phyloP scores from a whole-genome alignment of 1,140 invertebrate genomes.

The Diorhabda sublineata region DNA sequence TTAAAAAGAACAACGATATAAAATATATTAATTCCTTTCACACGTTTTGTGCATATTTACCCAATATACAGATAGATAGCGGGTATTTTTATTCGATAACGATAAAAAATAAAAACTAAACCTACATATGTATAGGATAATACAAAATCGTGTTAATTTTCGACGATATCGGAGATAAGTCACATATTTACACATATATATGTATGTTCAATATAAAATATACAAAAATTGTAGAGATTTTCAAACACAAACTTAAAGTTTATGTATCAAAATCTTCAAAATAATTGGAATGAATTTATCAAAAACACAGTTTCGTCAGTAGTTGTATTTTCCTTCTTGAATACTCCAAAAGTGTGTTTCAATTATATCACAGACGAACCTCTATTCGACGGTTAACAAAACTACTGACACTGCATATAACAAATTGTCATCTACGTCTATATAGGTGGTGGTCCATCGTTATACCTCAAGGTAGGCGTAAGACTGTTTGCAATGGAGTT shows the following conservation, averaged over 20 bases:
- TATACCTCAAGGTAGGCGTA: conserved; percentile 81
- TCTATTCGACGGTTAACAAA: background rate
- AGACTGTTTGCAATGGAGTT: conserved; percentile 78
- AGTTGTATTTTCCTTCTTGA: background rate
- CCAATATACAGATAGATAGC: conserved; percentile 42
- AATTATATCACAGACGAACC: background rate
- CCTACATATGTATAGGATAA: conserved; percentile 21
- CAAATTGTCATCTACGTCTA: conserved; percentile 47
- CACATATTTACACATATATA: conserved; percentile 17
- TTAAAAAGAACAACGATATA: conserved; percentile 42
- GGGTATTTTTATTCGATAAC: conserved; percentile 26
- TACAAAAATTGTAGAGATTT: conserved; percentile 11
- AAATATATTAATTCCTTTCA: conserved; percentile 37
- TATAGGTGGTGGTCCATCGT: conserved; percentile 83
- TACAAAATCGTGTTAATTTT: conserved; percentile 19
- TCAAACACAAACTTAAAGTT: conserved; percentile 10
- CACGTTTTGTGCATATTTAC: conserved; percentile 34
- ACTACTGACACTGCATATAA: conserved; percentile 6
- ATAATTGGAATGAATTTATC: conserved; percentile 37
- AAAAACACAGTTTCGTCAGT: conserved; percentile 19
- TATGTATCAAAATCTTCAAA: conserved; percentile 20
- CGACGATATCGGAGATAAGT: conserved; percentile 2
- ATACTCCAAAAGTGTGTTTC: background rate
- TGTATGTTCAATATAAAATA: conserved; percentile 21
- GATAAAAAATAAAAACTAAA: conserved; percentile 31